A percentile compares a stretch with the other conserved stretches of the same genome.
phyloP scores from a whole-genome alignment of 2,797 vertebrate species.

The Muraenolepis orangiensis region DNA sequence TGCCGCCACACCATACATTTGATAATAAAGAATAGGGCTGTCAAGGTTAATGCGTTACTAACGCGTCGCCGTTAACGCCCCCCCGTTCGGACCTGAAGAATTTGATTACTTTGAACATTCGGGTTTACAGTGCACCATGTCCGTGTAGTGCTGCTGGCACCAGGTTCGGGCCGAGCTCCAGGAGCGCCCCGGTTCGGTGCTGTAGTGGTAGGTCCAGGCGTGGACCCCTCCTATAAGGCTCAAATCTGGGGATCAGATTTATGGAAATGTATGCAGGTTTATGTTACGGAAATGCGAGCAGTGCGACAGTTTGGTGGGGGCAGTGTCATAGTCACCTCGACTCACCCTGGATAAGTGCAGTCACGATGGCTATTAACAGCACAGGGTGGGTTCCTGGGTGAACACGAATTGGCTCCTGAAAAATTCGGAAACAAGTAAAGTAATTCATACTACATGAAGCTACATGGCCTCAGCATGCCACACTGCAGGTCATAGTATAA shows the following conservation, averaged over 20 bases:
- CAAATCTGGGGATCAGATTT: conserved; percentile 30
- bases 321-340: background rate
- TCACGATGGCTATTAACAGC: conserved; percentile 29
- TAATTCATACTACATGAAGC: background rate
- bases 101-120: too few relatives aligned
- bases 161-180: conserved; percentile 71
- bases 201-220: conserved; percentile 79
- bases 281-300: background rate
- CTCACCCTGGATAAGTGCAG: conserved; percentile 42
- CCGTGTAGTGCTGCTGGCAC: conserved; percentile 70
- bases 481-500: background rate
- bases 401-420: conserved; percentile 7
- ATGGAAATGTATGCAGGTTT: background rate
- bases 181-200: conserved; percentile 41
- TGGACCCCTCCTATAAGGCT: conserved; percentile 26
- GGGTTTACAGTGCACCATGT: too few relatives aligned
- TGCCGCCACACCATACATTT: too few relatives aligned
- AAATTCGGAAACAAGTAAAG: conserved; percentile 43
- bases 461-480: background rate
- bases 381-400: background rate
- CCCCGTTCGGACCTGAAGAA: too few relatives aligned
- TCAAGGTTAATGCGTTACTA: too few relatives aligned
- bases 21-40: too few relatives aligned
- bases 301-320: background rate
- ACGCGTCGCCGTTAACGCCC: too few relatives aligned